Conservation (phyloP, 2,888 invertebrate species). For the Drosophila gaucha region DNA sequence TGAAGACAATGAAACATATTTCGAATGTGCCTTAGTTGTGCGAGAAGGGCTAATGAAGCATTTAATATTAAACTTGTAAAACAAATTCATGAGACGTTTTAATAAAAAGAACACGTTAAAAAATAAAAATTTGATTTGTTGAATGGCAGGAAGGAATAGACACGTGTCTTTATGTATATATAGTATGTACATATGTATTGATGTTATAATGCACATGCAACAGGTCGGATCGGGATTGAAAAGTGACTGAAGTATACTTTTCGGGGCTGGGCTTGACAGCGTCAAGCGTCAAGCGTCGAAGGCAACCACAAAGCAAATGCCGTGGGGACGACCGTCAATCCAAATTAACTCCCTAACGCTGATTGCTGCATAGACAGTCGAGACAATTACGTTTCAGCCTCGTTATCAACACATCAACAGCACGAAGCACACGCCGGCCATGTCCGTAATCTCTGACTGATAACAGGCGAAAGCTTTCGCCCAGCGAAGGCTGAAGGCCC, state of each 20-base stretch:
- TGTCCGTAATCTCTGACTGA: constrained; percentile 51
- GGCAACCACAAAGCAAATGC: constrained; percentile 17
- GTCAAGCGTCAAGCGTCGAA: constrained; percentile 17
- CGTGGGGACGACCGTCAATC: constrained; percentile 29
- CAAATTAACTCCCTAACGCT: constrained; percentile 21
- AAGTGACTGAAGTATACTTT: not conserved
- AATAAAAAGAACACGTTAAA: constrained; percentile 37
- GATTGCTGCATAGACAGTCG: constrained; percentile 31
- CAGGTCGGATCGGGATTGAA: constrained; percentile 10
- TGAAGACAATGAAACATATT: constrained; percentile 16
- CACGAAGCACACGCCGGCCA: constrained; percentile 25
- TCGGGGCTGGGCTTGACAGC: constrained; percentile 1
- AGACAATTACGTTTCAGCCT: constrained; percentile 41
- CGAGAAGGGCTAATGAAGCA: constrained; percentile 30
- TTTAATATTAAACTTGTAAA: constrained; percentile 36
- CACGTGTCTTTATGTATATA: too few relatives aligned
- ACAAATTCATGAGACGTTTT: constrained; percentile 10
- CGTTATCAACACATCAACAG: constrained; percentile 58
- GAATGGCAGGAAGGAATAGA: too few relatives aligned
- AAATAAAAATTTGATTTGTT: too few relatives aligned
- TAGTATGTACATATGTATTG: too few relatives aligned
- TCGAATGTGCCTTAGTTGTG: constrained; percentile 52
- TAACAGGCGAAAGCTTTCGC: constrained; percentile 59
- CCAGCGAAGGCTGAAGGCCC: constrained; percentile 39
- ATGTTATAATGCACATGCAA: constrained; percentile 10